phyloP scores from a whole-genome alignment of 2,113 vertebrate species.

The Perca schrenkii region DNA sequence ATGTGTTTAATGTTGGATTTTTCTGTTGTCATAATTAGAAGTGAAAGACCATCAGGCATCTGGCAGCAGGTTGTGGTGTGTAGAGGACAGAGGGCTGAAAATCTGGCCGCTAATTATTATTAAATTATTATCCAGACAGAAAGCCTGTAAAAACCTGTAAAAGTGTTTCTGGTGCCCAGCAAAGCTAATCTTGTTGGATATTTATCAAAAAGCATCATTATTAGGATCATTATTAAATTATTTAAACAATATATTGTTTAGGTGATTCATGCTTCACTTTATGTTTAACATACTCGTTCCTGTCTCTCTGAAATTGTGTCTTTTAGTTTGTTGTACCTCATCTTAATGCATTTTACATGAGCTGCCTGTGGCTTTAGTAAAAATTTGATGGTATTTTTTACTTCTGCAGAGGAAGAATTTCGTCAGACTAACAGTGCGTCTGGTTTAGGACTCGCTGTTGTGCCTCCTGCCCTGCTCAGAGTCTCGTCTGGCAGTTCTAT shows the following conservation, averaged over 20 bases:
- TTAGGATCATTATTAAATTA: slow-evolving; percentile 31
- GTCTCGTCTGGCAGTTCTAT: slow-evolving; percentile 61
- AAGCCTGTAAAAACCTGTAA: slow-evolving; percentile 53
- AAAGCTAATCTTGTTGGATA: slow-evolving; percentile 36
- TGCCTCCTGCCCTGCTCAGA: slow-evolving; percentile 52
- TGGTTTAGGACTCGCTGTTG: slow-evolving; percentile 33
- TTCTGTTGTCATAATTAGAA: slow-evolving; percentile 46
- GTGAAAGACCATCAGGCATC: slow-evolving; percentile 25
- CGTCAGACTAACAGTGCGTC: slow-evolving; percentile 44
- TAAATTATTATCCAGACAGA: slow-evolving; percentile 50
- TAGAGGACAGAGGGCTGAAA: slow-evolving; percentile 46
- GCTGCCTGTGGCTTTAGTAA: slow-evolving; percentile 53
- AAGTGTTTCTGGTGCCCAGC: slow-evolving; percentile 29
- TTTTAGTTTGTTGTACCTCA: slow-evolving; percentile 36
- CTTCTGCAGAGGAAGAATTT: slow-evolving; percentile 48
- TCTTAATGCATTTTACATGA: slow-evolving; percentile 63
- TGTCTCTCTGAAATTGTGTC: slow-evolving; percentile 13
- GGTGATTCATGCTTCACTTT: slow-evolving; percentile 16
- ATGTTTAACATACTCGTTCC: not conserved
- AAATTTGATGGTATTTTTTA: slow-evolving; percentile 54
- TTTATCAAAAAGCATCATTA: slow-evolving; percentile 22
- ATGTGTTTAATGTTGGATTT: slow-evolving; percentile 28
- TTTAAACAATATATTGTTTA: slow-evolving; percentile 25
- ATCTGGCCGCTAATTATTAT: slow-evolving; percentile 31
- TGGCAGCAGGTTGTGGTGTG: slow-evolving; percentile 32